Evolutionary conservation across 2,797 vertebrate genomes (phyloP).

Genomic region (Sebastes wilsoni): DNA sequence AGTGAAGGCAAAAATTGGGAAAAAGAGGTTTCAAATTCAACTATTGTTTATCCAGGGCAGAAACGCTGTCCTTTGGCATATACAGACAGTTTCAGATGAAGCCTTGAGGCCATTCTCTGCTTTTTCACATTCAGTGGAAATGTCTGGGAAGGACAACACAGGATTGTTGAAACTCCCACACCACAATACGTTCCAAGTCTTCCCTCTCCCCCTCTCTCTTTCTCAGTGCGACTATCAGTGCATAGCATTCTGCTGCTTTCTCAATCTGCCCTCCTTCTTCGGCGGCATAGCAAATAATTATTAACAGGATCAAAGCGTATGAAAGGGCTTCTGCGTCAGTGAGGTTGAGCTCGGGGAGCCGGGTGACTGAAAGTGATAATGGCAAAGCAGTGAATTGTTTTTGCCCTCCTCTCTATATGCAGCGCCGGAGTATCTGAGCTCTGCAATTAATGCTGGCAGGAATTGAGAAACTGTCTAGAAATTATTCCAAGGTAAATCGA

Average conservation of each 20-base stretch:
- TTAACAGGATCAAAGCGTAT: conserved; percentile 72
- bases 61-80: conserved; percentile 25
- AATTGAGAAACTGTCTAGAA: background rate
- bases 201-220: background rate
- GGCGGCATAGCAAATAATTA: conserved; percentile 66
- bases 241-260: conserved; percentile 44
- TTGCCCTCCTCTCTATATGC: conserved; percentile 15
- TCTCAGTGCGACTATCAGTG: conserved; percentile 42
- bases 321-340: conserved; percentile 50
- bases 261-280: conserved; percentile 57
- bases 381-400: conserved; percentile 48
- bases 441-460: background rate
- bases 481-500: conserved; percentile 6
- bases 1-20: background rate
- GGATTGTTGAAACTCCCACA: conserved; percentile 35
- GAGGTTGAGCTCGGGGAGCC: conserved; percentile 62
- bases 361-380: conserved; percentile 65
- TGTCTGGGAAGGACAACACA: conserved; percentile 31
- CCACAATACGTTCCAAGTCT: conserved; percentile 23
- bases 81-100: background rate
- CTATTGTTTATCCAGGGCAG: conserved; percentile 1
- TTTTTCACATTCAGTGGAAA: conserved; percentile 18
- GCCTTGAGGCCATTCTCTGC: background rate
- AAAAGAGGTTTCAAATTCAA: background rate
- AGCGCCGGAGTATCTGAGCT: background rate